phyloP scores from a whole-genome alignment of 1,140 invertebrate species.

The Papilio helenus region DNA sequence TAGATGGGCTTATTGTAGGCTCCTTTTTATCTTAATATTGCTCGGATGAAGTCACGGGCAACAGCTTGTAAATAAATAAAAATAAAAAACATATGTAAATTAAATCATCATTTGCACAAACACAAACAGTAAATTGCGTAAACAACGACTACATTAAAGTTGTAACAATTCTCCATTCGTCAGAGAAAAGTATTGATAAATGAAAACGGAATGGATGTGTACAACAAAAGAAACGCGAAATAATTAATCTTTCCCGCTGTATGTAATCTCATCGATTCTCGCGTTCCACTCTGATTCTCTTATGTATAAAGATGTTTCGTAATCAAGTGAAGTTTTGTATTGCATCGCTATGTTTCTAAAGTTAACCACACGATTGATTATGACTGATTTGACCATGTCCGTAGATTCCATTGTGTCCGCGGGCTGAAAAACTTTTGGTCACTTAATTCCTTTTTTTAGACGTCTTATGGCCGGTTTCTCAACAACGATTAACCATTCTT shows the following conservation, averaged over 20 bases:
- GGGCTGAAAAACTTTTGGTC: too few species aligned
- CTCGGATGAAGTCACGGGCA: too few species aligned
- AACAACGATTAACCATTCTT: too few species aligned
- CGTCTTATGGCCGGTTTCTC: too few species aligned
- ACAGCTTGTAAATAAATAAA: too few species aligned
- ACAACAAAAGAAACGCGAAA: conserved; percentile 18
- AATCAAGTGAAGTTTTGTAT: not conserved
- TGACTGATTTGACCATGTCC: too few species aligned
- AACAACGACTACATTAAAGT: not conserved
- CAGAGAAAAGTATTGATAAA: not conserved
- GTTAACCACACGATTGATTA: not conserved
- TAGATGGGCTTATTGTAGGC: too few species aligned
- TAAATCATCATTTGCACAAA: too few species aligned
- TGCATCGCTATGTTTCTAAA: not conserved
- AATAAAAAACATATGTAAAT: too few species aligned
- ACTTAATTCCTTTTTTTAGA: too few species aligned
- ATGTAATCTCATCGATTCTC: conserved; percentile 11
- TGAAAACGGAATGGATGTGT: not conserved
- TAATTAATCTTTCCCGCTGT: not conserved
- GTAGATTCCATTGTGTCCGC: too few species aligned
- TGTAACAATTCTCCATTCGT: not conserved
- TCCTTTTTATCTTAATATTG: too few species aligned
- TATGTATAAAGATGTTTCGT: not conserved
- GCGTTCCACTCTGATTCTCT: not conserved
- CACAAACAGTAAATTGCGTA: not conserved